These are phyloP conservation scores for Coregonus suidteri DNA, from an alignment of 2,797 vertebrate species.

Conservation along the genomic window DNA sequence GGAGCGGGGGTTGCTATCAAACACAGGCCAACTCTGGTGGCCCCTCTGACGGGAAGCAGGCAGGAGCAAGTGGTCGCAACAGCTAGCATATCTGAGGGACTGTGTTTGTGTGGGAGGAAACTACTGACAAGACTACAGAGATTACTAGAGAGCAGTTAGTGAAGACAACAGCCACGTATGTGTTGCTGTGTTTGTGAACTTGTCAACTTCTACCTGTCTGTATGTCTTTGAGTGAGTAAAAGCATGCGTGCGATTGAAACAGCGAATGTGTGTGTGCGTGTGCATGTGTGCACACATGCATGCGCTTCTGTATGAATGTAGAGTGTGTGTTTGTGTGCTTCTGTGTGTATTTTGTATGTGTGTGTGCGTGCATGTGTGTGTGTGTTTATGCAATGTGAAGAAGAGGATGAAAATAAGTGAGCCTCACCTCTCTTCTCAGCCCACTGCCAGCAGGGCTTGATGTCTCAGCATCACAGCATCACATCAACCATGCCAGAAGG, in stretches of 20 bases:
- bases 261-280: not conserved
- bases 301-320: not conserved
- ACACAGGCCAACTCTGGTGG: not conserved
- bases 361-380: no score
- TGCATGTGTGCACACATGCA: not conserved
- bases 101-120: conserved; percentile 1
- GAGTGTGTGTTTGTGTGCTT: not conserved
- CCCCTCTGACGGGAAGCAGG: not conserved
- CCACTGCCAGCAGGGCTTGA: not conserved
- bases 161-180: conserved; percentile 7
- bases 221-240: not conserved
- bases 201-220: not conserved
- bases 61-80: not conserved
- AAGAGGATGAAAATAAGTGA: not conserved
- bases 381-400: no score
- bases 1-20: not conserved
- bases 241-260: not conserved
- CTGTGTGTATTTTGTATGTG: no score
- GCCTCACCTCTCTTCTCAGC: not conserved
- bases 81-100: not conserved
- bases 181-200: conserved; percentile 3
- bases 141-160: conserved; percentile 6
- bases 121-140: conserved; percentile 5
- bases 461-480: not conserved
- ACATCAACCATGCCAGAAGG: conserved; percentile 1